phyloP scores from a whole-genome alignment of 2,888 invertebrate species.

The Calameuta filiformis region DNA sequence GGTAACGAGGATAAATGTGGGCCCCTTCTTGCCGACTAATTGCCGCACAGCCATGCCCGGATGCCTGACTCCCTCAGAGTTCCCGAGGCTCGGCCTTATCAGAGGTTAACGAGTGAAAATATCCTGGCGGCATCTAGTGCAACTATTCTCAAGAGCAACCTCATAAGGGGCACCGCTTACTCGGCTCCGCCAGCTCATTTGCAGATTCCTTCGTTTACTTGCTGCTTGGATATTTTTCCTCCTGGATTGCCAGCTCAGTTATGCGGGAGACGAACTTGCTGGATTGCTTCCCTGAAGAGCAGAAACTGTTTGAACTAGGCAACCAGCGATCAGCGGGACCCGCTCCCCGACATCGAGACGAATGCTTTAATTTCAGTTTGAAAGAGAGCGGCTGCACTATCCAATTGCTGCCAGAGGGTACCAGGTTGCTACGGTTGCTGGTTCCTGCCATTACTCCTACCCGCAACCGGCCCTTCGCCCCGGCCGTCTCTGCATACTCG shows the following conservation, averaged over 20 bases:
- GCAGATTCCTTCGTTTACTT: background rate
- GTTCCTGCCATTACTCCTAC: background rate
- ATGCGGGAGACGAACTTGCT: background rate
- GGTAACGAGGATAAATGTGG: constrained; percentile 45
- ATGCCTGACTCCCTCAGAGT: background rate
- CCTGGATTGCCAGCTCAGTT: background rate
- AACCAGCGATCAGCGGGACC: background rate
- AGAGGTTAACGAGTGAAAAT: background rate
- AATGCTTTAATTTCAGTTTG: constrained; percentile 44
- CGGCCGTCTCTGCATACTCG: background rate
- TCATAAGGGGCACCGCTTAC: background rate
- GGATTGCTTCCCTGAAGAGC: background rate
- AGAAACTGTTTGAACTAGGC: background rate
- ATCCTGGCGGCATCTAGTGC: background rate
- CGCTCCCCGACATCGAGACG: constrained; percentile 27
- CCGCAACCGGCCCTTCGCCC: background rate
- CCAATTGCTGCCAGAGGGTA: background rate
- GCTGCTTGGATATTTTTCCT: background rate
- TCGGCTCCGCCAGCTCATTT: background rate
- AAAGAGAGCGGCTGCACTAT: constrained; percentile 13
- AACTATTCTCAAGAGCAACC: background rate
- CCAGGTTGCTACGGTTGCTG: background rate
- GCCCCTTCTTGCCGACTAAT: constrained; percentile 32
- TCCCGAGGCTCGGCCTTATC: background rate
- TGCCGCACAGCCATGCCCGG: constrained; percentile 17